These are phyloP conservation scores for Pentamera pediparva DNA, from an alignment of 53 echinoderm and acorn worm genomes.

Conservation along the genomic window DNA sequence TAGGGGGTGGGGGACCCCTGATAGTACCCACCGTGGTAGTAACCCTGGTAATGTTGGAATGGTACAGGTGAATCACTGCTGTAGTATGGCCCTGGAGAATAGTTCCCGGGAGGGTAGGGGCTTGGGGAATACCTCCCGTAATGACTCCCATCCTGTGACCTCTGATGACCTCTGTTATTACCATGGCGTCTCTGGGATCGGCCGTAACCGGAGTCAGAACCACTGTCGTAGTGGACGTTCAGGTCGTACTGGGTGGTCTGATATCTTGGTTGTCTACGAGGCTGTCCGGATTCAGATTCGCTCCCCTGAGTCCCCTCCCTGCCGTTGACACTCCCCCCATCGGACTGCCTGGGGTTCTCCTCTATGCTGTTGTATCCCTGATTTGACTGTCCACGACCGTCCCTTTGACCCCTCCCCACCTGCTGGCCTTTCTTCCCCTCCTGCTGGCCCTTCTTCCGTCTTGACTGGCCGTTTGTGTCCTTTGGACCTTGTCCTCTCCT, in stretches of 20 bases:
- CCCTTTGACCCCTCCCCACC: no score
- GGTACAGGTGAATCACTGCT: not conserved
- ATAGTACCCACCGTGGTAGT: not conserved
- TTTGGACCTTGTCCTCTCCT: not conserved
- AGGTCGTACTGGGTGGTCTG: slow-evolving; percentile 6
- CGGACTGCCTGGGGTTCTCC: no score
- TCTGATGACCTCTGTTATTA: not conserved
- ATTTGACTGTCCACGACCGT: no score
- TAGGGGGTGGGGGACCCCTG: slow-evolving; percentile 20
- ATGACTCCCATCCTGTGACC: not conserved
- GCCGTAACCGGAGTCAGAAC: slow-evolving; percentile 21
- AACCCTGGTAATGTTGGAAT: not conserved
- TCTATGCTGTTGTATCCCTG: no score
- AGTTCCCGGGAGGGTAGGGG: not conserved
- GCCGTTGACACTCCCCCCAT: not conserved
- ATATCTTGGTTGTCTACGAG: not conserved
- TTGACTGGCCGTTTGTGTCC: no score
- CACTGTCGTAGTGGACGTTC: slow-evolving; percentile 14
- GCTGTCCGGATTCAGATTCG: not conserved
- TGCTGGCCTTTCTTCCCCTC: no score
- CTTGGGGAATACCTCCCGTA: not conserved
- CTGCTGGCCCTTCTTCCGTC: no score
- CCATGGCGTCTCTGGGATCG: not conserved
- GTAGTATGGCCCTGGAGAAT: slow-evolving; percentile 1
- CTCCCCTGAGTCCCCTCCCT: no score